phyloP scores from a whole-genome alignment of 1,140 invertebrate species.

The Steinernema feltiae region DNA sequence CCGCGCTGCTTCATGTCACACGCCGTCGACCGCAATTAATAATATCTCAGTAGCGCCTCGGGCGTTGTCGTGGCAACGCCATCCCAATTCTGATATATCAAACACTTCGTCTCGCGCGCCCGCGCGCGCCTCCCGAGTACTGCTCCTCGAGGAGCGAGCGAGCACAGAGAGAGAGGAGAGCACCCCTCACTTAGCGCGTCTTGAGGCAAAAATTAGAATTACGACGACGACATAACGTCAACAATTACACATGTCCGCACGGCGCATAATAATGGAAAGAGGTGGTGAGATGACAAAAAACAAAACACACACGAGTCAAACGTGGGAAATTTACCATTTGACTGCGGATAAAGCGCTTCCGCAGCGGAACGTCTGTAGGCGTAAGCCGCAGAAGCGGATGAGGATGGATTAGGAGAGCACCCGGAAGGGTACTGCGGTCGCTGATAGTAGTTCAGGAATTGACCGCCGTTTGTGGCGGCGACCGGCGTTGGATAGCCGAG shows the following conservation, averaged over 20 bases:
- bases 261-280: not conserved
- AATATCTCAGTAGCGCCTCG: conserved; percentile 13
- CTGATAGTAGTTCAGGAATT: conserved; percentile 2
- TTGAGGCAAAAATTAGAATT: not conserved
- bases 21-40: conserved; percentile 12
- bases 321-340: not conserved
- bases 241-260: not conserved
- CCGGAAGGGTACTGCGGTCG: conserved; percentile 2
- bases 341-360: conserved; percentile 1
- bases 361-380: not conserved
- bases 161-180: not conserved
- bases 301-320: not conserved
- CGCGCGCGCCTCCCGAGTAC: not conserved
- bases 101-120: not conserved
- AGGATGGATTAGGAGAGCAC: conserved; percentile 7
- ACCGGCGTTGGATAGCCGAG: conserved; percentile 13
- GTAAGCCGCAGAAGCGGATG: not conserved
- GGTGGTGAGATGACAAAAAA: not conserved
- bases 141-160: not conserved
- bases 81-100: not conserved
- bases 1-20: not conserved
- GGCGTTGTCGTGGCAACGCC: conserved; percentile 7
- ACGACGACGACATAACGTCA: conserved; percentile 4
- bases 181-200: not conserved
- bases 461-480: not conserved